Conservation (phyloP, 2,888 invertebrate species). For the Acanthosepion lycidas region DNA sequence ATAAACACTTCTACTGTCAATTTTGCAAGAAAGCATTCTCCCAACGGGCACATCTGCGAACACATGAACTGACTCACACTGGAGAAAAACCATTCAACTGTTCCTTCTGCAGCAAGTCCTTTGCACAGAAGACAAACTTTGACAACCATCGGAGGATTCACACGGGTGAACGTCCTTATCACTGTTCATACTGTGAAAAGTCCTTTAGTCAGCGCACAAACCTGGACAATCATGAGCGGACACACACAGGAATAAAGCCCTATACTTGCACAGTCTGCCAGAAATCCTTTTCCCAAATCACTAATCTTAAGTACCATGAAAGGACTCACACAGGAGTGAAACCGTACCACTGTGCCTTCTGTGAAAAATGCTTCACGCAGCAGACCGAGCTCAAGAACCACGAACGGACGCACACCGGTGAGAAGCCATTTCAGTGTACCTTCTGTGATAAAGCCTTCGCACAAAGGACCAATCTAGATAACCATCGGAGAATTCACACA, state of each 20-base stretch:
- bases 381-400: slow-evolving; percentile 40
- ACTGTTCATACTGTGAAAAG: slow-evolving; percentile 34
- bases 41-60: slow-evolving; percentile 37
- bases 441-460: slow-evolving; percentile 1
- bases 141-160: slow-evolving; percentile 39
- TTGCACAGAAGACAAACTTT: slow-evolving; percentile 36
- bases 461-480: slow-evolving; percentile 4
- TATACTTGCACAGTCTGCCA: slow-evolving; percentile 24
- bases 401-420: slow-evolving; percentile 39
- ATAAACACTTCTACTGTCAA: slow-evolving; percentile 41
- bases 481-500: neutral
- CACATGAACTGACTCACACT: neutral
- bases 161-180: neutral
- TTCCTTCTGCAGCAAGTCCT: neutral
- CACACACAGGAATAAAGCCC: neutral
- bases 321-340: slow-evolving; percentile 13
- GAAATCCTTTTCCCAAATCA: slow-evolving; percentile 41
- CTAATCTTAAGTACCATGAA: slow-evolving; percentile 21
- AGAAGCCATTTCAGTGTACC: slow-evolving; percentile 37
- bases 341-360: slow-evolving; percentile 43
- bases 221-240: slow-evolving; percentile 34
- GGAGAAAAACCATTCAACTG: slow-evolving; percentile 24
- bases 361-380: slow-evolving; percentile 39
- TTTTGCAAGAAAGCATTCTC: slow-evolving; percentile 40
- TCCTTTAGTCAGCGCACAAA: slow-evolving; percentile 41